Evolutionary conservation across 2,113 vertebrate genomes (phyloP).

Genomic region (Corythornis vintsioides): DNA sequence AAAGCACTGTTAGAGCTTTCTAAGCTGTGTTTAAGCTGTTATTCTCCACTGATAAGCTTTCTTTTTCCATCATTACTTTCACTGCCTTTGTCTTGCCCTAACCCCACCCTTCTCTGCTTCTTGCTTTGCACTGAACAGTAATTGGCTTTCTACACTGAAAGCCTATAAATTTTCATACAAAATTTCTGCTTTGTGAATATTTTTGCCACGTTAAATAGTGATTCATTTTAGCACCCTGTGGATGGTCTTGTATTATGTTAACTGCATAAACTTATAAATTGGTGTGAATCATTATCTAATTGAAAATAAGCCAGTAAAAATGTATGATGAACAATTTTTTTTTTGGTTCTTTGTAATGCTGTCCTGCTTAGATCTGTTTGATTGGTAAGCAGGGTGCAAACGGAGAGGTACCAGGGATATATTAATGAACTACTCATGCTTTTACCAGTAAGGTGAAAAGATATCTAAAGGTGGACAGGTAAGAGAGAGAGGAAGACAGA

Average conservation of each 20-base stretch:
- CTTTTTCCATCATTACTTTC: neutral
- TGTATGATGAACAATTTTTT: neutral
- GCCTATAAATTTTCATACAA: slow-evolving; percentile 30
- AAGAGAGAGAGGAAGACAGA: neutral
- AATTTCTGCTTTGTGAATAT: slow-evolving; percentile 22
- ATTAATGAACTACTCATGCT: neutral
- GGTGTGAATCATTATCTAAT: neutral
- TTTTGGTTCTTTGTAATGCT: neutral
- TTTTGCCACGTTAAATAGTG: slow-evolving; percentile 7
- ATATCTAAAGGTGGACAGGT: neutral
- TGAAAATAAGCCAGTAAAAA: slow-evolving; percentile 42
- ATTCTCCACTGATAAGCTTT: neutral
- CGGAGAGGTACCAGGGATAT: neutral
- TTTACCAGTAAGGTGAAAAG: neutral
- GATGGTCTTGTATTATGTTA: neutral
- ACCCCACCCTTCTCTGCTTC: neutral
- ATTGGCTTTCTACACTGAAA: slow-evolving; percentile 43
- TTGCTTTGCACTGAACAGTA: slow-evolving; percentile 52
- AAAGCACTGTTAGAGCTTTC: neutral
- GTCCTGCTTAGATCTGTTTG: neutral
- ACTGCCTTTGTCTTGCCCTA: neutral
- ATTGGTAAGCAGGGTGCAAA: neutral
- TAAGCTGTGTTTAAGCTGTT: neutral
- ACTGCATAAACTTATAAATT: neutral
- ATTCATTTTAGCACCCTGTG: neutral